These are phyloP conservation scores for Brotula barbata DNA, from an alignment of 2,797 vertebrate species.

Conservation along the genomic window DNA sequence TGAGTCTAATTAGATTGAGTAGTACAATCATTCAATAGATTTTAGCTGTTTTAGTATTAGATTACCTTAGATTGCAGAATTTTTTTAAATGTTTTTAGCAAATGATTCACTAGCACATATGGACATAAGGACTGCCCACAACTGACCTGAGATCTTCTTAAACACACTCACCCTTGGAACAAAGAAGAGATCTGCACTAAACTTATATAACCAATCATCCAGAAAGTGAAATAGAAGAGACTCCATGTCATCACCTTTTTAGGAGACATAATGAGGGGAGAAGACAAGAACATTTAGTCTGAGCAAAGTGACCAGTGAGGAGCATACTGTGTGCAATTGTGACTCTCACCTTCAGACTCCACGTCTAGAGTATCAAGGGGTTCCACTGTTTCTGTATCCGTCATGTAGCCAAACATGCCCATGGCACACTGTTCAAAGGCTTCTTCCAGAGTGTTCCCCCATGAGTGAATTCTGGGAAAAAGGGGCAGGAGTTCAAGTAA, in stretches of 20 bases:
- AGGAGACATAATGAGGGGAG: constrained; percentile 6
- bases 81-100: no score
- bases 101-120: no score
- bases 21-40: no score
- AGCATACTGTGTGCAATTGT: no score
- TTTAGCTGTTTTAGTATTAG: no score
- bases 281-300: neutral
- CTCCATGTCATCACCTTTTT: constrained; percentile 88
- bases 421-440: constrained; percentile 96
- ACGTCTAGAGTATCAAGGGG: constrained; percentile 87
- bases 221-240: constrained; percentile 96
- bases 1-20: no score
- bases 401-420: constrained; percentile 99
- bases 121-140: neutral
- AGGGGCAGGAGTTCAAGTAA: neutral
- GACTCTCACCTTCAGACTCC: constrained; percentile 85
- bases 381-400: constrained; percentile 92
- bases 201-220: constrained; percentile 97
- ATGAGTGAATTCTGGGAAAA: constrained; percentile 89
- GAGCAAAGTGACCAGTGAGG: neutral
- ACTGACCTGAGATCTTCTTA: neutral
- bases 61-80: no score
- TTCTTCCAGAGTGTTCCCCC: constrained; percentile 91
- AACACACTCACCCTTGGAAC: constrained; percentile 89
- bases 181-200: constrained; percentile 93